Evolutionary conservation across 2,113 vertebrate genomes (phyloP).

Genomic region (Hepsetus odoe): DNA sequence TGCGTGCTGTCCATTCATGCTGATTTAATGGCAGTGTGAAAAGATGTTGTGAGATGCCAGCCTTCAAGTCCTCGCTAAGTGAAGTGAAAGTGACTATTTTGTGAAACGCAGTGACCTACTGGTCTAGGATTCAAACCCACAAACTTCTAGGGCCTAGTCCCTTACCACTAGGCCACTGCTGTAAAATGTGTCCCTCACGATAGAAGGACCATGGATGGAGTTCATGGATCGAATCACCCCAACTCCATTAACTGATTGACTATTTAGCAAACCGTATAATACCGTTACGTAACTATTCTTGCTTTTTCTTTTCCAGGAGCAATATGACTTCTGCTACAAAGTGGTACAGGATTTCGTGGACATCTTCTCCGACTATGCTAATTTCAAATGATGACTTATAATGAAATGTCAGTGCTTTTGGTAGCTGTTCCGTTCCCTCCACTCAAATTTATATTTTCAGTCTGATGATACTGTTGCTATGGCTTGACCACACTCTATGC

Average conservation of each 20-base stretch:
- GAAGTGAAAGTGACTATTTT: too few relatives aligned
- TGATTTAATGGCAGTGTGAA: too few relatives aligned
- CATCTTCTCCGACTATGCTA: conserved; percentile 99
- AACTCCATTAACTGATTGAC: not conserved
- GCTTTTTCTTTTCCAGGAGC: conserved; percentile 81
- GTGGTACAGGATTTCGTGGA: conserved; percentile 99
- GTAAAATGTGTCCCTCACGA: too few relatives aligned
- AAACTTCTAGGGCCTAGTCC: too few relatives aligned
- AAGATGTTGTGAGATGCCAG: too few relatives aligned
- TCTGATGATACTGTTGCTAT: conserved; percentile 36
- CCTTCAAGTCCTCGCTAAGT: too few relatives aligned
- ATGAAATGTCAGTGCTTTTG: conserved; percentile 8
- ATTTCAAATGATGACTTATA: conserved; percentile 88
- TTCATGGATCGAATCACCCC: too few relatives aligned
- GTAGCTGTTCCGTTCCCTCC: not conserved
- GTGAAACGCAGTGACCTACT: too few relatives aligned
- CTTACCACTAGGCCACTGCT: too few relatives aligned
- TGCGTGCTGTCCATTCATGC: too few relatives aligned
- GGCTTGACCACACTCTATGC: conserved; percentile 42
- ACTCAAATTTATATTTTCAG: conserved; percentile 16
- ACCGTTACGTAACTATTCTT: not conserved
- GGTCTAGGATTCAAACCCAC: too few relatives aligned
- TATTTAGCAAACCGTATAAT: not conserved
- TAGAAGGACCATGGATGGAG: too few relatives aligned
- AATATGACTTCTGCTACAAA: conserved; percentile 99